Base-by-base conservation (phyloP, 2,113 vertebrate species). In the Pelobates fuscus region DNA sequence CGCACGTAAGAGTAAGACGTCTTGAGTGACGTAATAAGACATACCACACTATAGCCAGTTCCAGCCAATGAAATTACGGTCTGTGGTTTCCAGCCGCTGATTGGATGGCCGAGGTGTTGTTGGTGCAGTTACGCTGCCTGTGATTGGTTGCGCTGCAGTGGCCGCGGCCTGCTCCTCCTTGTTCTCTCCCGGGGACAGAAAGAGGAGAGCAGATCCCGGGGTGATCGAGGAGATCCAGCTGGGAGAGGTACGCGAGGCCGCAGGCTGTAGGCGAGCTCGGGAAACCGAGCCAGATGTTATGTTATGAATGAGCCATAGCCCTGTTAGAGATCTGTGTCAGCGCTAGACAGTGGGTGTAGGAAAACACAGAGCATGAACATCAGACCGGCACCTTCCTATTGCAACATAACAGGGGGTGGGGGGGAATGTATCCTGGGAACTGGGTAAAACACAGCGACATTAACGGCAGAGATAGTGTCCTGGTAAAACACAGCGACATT, bases 101-200 rank as follows among this genome's bases (percentile, higher is more conserved):
- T 63, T 72, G 70, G 70, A n/a, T 55, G 6, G n/a, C 12, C 20
- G 17, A 17, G 15, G 44, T 49, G 44, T 49, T 37, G 32, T 10
- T 10, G 67, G 15, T 43, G 12, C 2, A 2, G 12, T 17, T 49
- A 8, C 1, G n/a, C n/a, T 15, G 21, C 1, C 17, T 25, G n/a
- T 54, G 59, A 72, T 72, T 72, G 59, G 70, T 14, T 72, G 44
- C 27, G 26, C 29, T 17, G 58, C 6, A 26, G 61, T 60, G 30
- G 25, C 70, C 26, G 70, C 61, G 59, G 43, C 70, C 43, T 32
- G 60, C 12, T 63, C 27, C 37, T 61, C 61, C 26, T 32, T 72
- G 70, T 18, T 27, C 44, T 2, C 44, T 21, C 55, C 41, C 58
- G 37, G 18, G n/a, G 27, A 10, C 24, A 23, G 41, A n/a, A 20